Base-by-base conservation (phyloP, 2,888 invertebrate species). In the Clostera curtula region DNA sequence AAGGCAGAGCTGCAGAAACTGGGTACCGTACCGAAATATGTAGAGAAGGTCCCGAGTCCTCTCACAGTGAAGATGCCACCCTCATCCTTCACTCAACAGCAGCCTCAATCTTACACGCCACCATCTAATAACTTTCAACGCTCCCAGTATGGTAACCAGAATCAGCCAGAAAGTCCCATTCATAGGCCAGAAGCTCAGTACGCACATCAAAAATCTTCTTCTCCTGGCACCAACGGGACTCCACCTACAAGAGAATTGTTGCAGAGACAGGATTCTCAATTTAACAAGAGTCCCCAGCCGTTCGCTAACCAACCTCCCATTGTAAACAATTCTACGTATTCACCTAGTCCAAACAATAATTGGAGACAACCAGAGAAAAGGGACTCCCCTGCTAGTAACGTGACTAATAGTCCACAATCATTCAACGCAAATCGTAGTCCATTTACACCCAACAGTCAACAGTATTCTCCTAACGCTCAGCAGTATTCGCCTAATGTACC, bases 1-100 rank as follows among this genome's bases (percentile, higher is more conserved):
- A 85, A 88, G 55, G 80, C 86, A 34, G 86, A 88, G 29, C 60
- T 77, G 49, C 82, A 85, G 36, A 69, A 75, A 31, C 69, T 86
- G 49, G 88, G 82, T 4, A 53, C 60, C 8, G 63, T 77, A 9
- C 85, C 85, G 1, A 85, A 79, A 43, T 85, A 77, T 40, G 56
- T 69, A 4, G 80, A 83, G 5, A 84, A 82, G 34, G 74, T 73
- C 3, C 82, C 85, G 1, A 83, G 75, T 52, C 85, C 84, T 5
- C 47, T 80, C 33, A 80, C 82, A 2, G 82, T 83, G 0, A 85
- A 85, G 40, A 74, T 69, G 56, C 73, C 73, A 15, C 74, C 75
- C 9, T 63, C 71, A 6, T 47, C 64, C 3, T 76, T 72, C 29
- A 67, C 75, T 2, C 82, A 77, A 25, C 76, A 84, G 26, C 70